Evolutionary conservation across 2,797 vertebrate genomes (phyloP), one percentile per base, ranked within the genome.

Genomic region (Schizopygopsis malacanthus): DNA sequence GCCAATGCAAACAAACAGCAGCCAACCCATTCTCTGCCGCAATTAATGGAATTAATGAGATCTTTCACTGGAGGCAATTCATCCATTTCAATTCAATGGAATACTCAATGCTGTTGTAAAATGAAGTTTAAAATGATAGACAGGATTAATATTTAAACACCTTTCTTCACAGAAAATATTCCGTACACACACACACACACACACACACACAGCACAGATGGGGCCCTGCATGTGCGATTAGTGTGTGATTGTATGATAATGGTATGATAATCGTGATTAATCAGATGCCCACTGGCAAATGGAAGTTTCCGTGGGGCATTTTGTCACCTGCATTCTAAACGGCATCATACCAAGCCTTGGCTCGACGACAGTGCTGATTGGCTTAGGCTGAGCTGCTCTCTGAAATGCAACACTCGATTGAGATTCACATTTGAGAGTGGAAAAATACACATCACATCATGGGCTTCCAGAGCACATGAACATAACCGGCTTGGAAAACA

Each of bases 161-260:
- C 52, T 87, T 71, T 83, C 70, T 84, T 88, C 78, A 59, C 39
- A 67, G 79, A 88, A 89, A 82, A 88, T 87, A 89, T 84, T 87
- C 80, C 92, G 16, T 67, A 47, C 77, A 84, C 12, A 43, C 50
- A 75, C 85, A 79, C 65, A 83, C 78, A 83, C 69, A 70, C 85
- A 72, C 81, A 79, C 65, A 83, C 78, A 83, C 69, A 70, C 85
- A 72, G 78, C 47, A 67, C 87, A 88, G 88, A 86, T 88, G 85
- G 83, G 94, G 93, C 94, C 93, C 93, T 94, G 92, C 18, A 95
- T 95, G 96, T 95, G 96, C 94, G 95, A 96, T 96, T 96, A 95
- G 95, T 85, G 96, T 95, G 93, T 96, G 96, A 96, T 96, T 95
- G 96, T 95, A 96, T 96, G 96, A 96, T 96, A 96, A 97, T 96